These are phyloP conservation scores for Pachycephala philippinensis DNA, from an alignment of 2,113 vertebrate genomes.

Conservation along the genomic window DNA sequence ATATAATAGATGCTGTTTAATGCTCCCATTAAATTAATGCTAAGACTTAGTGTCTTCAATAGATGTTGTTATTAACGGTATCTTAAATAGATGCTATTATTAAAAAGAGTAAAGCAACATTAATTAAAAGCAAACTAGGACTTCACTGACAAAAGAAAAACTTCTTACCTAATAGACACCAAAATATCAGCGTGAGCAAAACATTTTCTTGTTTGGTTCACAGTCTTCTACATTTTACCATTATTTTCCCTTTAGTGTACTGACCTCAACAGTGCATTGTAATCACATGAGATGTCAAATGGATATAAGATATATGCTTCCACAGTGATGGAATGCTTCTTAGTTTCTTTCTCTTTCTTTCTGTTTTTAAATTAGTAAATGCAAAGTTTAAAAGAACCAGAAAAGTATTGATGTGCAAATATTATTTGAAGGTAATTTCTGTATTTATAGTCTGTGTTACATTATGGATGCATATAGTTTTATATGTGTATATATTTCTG, in stretches of 20 bases:
- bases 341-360: background rate
- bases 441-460: background rate
- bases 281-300: background rate
- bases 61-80: conserved; percentile 37
- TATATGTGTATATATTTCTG: background rate
- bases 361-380: background rate
- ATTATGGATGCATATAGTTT: background rate
- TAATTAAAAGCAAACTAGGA: conserved; percentile 56
- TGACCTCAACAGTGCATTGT: background rate
- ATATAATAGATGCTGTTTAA: conserved; percentile 59
- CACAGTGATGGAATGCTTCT: background rate
- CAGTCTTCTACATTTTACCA: background rate
- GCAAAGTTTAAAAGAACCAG: background rate
- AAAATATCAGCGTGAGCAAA: background rate
- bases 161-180: background rate
- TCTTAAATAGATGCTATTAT: conserved; percentile 37
- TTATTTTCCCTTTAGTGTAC: background rate
- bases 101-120: conserved; percentile 57
- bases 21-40: conserved; percentile 65
- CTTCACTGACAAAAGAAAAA: conserved; percentile 13
- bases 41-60: conserved; percentile 51
- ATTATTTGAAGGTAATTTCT: background rate
- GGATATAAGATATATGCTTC: background rate
- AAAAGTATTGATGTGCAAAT: background rate
- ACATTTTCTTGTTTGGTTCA: background rate